Base-by-base conservation (phyloP, 2,113 vertebrate genomes). In the Mastomys natalensis region DNA sequence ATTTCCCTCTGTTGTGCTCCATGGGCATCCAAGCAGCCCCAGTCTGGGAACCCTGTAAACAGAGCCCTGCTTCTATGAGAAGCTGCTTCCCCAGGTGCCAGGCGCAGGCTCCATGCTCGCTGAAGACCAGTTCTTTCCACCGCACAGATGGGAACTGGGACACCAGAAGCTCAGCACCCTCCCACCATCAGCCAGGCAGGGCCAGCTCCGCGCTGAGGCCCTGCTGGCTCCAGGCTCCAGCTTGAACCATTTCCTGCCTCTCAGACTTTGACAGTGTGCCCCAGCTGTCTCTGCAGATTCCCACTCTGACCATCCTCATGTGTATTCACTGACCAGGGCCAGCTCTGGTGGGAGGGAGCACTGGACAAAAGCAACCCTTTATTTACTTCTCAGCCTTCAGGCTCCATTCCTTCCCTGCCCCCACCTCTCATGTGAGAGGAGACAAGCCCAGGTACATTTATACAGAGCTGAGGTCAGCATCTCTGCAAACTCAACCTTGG, bases 321-420 rank as follows among this genome's bases (percentile, higher is more conserved):
- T 7, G 70, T 5, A 1, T 17, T 76, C 68, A 0, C 62, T 15
- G 34, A 15, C 37, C 6, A 9, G 22, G 0, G 0, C 19, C 16
- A 48, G 37, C 15, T 19, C 43, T 60, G 0, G 7, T 73, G 43
- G 51, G 68, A n/a, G 3, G 62, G 21, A 0, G 7, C 1, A 24
- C 84, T 4, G 45, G 62, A 48, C 34, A 10, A 6, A 37, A 8
- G 37, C 21, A 21, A 53, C 16, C 48, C 34, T 21, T 51, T 17
- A 0, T 7, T 6, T 31, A 21, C 6, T 34, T 64, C 70, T 72
- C 22, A 13, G 9, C 15, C 21, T 53, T 87, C 45, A 26, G 66
- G 21, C 66, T 29, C 11, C 13, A 31, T 40, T 40, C 53, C 68
- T 73, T 6, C 72, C 72, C n/a, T 11, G 4, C 9, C n/a, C 72